Evolutionary conservation across 2,797 vertebrate genomes (phyloP).

Genomic region (Pteropus rufus): DNA sequence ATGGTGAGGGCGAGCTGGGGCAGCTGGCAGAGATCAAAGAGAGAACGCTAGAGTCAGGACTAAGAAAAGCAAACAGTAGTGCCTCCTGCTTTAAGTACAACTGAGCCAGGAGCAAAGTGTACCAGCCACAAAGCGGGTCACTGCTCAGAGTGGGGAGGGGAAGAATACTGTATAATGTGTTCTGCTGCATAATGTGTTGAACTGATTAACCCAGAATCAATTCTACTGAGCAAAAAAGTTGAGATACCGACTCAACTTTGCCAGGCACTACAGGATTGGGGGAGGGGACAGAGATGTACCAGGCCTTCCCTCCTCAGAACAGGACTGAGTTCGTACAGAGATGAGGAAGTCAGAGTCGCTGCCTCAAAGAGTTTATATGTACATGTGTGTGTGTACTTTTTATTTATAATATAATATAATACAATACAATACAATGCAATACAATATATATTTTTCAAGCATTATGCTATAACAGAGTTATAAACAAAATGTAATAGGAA

Average conservation of each 20-base stretch:
- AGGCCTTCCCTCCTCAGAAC: background rate
- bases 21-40: constrained; percentile 82
- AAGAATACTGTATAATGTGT: background rate
- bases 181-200: constrained; percentile 11
- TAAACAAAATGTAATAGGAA: background rate
- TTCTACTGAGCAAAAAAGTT: background rate
- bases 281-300: background rate
- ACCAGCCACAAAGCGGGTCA: constrained; percentile 78
- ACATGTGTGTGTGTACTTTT: too few relatives aligned
- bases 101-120: constrained; percentile 80
- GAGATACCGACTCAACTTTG: background rate
- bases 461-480: background rate
- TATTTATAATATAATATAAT: too few relatives aligned
- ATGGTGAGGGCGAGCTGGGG: constrained; percentile 65
- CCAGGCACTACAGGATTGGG: background rate
- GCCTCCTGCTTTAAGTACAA: constrained; percentile 68
- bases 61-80: constrained; percentile 83
- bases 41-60: constrained; percentile 79
- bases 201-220: constrained; percentile 37
- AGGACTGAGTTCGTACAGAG: background rate
- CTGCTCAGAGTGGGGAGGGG: constrained; percentile 62
- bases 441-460: background rate
- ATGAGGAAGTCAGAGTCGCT: background rate
- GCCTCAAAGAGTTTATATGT: background rate
- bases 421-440: too few relatives aligned